Conservation (phyloP, 2,888 invertebrate species). For the Metalampra italica region DNA sequence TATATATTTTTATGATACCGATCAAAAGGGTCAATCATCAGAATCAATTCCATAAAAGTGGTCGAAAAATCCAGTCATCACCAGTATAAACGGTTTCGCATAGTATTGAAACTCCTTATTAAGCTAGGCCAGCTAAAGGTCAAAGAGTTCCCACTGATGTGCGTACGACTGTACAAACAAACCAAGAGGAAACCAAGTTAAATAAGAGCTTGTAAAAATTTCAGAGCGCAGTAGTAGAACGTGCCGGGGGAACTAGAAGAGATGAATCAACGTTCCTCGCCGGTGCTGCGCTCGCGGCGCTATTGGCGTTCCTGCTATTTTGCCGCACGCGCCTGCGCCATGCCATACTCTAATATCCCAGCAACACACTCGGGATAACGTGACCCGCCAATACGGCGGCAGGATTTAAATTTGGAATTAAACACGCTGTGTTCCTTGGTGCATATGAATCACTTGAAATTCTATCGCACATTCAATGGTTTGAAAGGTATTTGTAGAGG, state of each 20-base stretch:
- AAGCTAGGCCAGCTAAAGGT: no score
- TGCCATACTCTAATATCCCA: slow-evolving; percentile 38
- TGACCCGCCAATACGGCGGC: slow-evolving; percentile 2
- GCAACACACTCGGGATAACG: background rate
- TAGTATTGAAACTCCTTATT: no score
- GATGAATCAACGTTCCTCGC: slow-evolving; percentile 63
- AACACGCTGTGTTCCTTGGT: slow-evolving; percentile 3
- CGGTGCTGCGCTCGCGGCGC: slow-evolving; percentile 64
- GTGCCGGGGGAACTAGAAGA: slow-evolving; percentile 56
- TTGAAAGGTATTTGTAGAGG: background rate
- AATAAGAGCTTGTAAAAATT: no score
- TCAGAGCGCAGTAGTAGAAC: slow-evolving; percentile 66
- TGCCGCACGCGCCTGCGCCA: slow-evolving; percentile 61
- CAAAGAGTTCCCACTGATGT: no score
- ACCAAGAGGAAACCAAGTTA: no score
- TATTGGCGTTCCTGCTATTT: slow-evolving; percentile 61
- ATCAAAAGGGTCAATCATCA: no score
- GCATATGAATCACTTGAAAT: slow-evolving; percentile 6
- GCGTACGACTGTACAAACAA: no score
- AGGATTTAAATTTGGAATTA: slow-evolving; percentile 4
- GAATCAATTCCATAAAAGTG: no score
- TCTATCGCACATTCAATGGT: background rate
- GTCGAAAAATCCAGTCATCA: no score
- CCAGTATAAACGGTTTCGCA: no score
- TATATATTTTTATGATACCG: no score